Base-by-base conservation (phyloP, 2,113 vertebrate species). In the Hiodon alosoides region DNA sequence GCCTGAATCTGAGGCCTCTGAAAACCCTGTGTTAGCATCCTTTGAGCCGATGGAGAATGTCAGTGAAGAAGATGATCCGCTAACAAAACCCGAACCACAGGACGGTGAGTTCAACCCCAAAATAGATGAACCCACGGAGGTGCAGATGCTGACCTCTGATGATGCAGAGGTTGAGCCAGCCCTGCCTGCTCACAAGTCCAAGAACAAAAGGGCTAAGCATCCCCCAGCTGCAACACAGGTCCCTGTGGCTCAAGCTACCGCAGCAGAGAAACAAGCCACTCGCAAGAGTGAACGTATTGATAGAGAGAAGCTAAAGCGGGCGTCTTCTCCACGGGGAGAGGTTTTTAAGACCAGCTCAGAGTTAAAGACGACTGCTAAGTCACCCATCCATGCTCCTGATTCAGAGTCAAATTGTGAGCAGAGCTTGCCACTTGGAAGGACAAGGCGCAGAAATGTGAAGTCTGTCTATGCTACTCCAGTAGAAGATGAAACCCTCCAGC, bases 281-380 rank as follows among this genome's bases (percentile, higher is more conserved):
- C 93, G 97, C 59, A 99, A 99, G 83, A 99, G 97, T 0, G 96
- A 98, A 80, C 92, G 97, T 58, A 98, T 98, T 75, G 97, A 99
- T 84, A 93, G 93, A 73, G 97, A 99, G 69, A 99, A 97, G 58
- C 88, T 94, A 0, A 99, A 95, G 83, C 89, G 96, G 57, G 95
- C 94, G 0, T 92, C 79, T 11, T 99, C 97, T 51, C 97, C 97
- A 52, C 94, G 96, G 67, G 96, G 93, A 52, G 97, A 98, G 16
- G 79, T 82, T 0, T 89, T 90, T 78, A 95, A 93, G 54, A 75
- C 89, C 0, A 87, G 89, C 82, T 90, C 90, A 67, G 89, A 90
- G 64, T 87, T 87, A 0, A 94, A 93, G 79, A 92, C 92, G 0
- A 87, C 93, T 64, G 88, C 90, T 68, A 98, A 96, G 86, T 97